phyloP scores from a whole-genome alignment of 2,888 invertebrate genomes.

The Atethmia centrago region DNA sequence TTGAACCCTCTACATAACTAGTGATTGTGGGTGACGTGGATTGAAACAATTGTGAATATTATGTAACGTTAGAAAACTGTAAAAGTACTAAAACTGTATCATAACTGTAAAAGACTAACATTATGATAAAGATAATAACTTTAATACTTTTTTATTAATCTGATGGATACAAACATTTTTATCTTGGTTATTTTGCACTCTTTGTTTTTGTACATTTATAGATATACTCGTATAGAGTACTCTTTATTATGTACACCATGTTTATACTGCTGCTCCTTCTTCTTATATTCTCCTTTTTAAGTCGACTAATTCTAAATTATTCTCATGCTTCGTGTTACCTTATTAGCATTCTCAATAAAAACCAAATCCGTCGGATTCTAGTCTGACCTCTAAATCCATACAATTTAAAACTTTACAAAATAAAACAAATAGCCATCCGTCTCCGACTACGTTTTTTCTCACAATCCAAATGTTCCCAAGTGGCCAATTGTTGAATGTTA shows the following conservation, averaged over 20 bases:
- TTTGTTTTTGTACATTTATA: not conserved
- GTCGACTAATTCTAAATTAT: not conserved
- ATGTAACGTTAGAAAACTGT: not conserved
- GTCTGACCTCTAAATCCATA: constrained; percentile 17
- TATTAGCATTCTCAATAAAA: constrained; percentile 19
- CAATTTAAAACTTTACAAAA: constrained; percentile 24
- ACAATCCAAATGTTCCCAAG: constrained; percentile 60
- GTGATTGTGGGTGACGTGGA: constrained; percentile 24
- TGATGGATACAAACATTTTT: not conserved
- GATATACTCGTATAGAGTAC: too few relatives aligned
- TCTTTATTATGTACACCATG: too few relatives aligned
- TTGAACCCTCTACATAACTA: constrained; percentile 43
- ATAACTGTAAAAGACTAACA: not conserved
- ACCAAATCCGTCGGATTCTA: not conserved
- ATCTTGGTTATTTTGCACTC: not conserved
- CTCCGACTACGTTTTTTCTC: constrained; percentile 48
- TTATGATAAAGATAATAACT: not conserved
- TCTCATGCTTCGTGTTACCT: not conserved
- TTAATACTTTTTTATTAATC: too few relatives aligned
- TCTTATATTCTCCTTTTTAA: not conserved
- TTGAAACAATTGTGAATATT: constrained; percentile 6
- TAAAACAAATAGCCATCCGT: constrained; percentile 37
- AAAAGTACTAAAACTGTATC: too few relatives aligned
- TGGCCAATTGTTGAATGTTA: constrained; percentile 60
- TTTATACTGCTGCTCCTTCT: too few relatives aligned